Evolutionary conservation across 2,797 vertebrate genomes (phyloP).

Genomic region (Centroberyx gerrardi): DNA sequence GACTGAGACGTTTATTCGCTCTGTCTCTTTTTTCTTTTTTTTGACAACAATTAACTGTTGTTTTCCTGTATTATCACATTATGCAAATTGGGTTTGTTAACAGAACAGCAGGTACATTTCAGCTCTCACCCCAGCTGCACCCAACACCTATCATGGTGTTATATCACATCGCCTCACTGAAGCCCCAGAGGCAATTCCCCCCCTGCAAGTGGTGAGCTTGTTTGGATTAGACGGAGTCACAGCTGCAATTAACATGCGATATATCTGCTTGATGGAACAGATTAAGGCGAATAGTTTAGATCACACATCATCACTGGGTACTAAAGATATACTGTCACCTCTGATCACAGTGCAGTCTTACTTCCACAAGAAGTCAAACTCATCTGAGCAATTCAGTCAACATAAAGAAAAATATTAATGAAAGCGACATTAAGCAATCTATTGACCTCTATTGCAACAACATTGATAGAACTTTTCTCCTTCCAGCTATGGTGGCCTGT

Average conservation of each 20-base stretch:
- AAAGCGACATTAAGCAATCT: too few relatives aligned
- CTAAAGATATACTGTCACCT: background rate
- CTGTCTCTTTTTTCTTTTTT: background rate
- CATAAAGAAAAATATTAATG: too few relatives aligned
- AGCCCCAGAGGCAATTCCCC: background rate
- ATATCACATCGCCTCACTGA: constrained; percentile 31
- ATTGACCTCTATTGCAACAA: too few relatives aligned
- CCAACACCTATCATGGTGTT: constrained; percentile 27
- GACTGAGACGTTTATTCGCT: background rate
- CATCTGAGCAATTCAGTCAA: too few relatives aligned
- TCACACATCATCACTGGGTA: constrained; percentile 17
- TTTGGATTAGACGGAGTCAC: constrained; percentile 33
- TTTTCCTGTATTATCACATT: constrained; percentile 52
- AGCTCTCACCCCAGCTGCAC: constrained; percentile 32
- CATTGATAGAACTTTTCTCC: too few relatives aligned
- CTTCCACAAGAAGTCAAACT: too few relatives aligned
- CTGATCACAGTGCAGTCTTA: background rate
- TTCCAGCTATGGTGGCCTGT: too few relatives aligned
- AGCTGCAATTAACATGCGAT: constrained; percentile 32
- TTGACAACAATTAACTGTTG: constrained; percentile 29
- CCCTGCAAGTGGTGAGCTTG: constrained; percentile 15
- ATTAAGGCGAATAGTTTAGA: constrained; percentile 1
- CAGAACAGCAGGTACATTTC: constrained; percentile 38
- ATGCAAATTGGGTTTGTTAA: constrained; percentile 46
- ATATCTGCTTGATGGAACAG: constrained; percentile 26